Conservation (phyloP, 2,113 vertebrate species). For the Passer domesticus region DNA sequence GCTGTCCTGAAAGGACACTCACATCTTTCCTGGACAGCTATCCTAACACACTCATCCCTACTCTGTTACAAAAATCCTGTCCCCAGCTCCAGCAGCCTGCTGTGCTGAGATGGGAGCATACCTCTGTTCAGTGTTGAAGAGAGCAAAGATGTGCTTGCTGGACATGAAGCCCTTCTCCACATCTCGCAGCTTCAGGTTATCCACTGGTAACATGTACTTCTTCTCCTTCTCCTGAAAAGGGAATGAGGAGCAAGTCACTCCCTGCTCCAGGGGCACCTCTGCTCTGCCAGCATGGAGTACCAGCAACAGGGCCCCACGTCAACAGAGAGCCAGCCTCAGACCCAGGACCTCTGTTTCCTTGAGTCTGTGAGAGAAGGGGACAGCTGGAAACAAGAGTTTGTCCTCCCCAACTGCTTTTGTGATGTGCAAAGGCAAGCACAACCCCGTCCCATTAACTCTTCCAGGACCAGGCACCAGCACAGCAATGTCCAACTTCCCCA, state of each 20-base stretch:
- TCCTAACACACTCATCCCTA: not conserved
- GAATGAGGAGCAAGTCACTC: not conserved
- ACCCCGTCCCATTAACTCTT: not conserved
- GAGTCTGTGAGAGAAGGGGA: not conserved
- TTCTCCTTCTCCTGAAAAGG: slow-evolving; percentile 91
- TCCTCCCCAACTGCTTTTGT: not conserved
- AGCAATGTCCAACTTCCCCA: not conserved
- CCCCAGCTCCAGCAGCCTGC: not conserved
- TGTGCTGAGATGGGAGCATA: not conserved
- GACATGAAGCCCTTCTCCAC: slow-evolving; percentile 99
- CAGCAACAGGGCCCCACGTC: not conserved
- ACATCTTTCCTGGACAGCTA: not conserved
- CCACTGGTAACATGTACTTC: slow-evolving; percentile 98
- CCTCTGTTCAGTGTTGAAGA: slow-evolving; percentile 99
- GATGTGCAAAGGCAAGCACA: not conserved
- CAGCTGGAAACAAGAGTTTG: not conserved
- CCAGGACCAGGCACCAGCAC: not conserved
- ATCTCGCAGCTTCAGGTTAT: slow-evolving; percentile 94
- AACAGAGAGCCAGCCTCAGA: not conserved
- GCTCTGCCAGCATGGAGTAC: not conserved
- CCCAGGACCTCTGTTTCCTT: not conserved
- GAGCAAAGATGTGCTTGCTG: slow-evolving; percentile 97
- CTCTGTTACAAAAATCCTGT: not conserved
- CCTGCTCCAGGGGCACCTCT: not conserved
- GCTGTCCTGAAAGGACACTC: not conserved